Evolutionary conservation across 2,797 vertebrate species (phyloP).

Genomic region (Catostomus latipinnis): DNA sequence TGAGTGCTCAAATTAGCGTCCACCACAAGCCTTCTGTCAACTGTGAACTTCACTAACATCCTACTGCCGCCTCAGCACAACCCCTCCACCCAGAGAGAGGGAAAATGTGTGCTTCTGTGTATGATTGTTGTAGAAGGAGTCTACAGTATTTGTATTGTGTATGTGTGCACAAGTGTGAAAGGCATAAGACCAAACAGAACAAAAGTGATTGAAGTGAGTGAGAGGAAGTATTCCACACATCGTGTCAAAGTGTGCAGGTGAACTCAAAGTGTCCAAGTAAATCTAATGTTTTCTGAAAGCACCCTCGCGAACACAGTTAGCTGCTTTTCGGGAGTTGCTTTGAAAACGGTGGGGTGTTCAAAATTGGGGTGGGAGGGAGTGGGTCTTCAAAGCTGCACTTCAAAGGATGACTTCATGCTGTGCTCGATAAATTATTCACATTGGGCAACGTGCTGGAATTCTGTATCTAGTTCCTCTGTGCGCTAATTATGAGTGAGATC

Average conservation of each 20-base stretch:
- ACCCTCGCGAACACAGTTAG: slow-evolving; percentile 37
- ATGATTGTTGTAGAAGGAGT: not conserved
- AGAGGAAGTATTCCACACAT: slow-evolving; percentile 6
- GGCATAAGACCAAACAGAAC: not conserved
- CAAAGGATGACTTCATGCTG: slow-evolving; percentile 71
- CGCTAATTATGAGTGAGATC: slow-evolving; percentile 64
- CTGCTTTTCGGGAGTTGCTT: slow-evolving; percentile 59
- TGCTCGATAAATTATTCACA: slow-evolving; percentile 71
- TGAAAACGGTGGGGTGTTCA: slow-evolving; percentile 39
- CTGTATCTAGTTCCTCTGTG: slow-evolving; percentile 53
- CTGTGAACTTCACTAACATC: slow-evolving; percentile 47
- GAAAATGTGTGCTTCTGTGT: not conserved
- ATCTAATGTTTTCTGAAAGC: slow-evolving; percentile 42
- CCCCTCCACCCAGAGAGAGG: slow-evolving; percentile 16
- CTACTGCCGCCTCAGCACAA: slow-evolving; percentile 24
- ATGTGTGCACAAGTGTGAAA: no score
- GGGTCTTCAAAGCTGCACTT: slow-evolving; percentile 65
- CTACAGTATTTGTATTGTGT: not conserved
- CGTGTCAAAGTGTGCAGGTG: slow-evolving; percentile 37
- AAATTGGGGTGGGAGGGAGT: slow-evolving; percentile 25
- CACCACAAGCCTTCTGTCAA: slow-evolving; percentile 43
- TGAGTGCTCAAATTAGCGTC: slow-evolving; percentile 53
- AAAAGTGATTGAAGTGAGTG: slow-evolving; percentile 5
- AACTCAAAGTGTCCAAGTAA: slow-evolving; percentile 43
- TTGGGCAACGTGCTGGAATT: slow-evolving; percentile 65